phyloP scores from a whole-genome alignment of 2,888 invertebrate species.

The Acanthosepion pharaonis region DNA sequence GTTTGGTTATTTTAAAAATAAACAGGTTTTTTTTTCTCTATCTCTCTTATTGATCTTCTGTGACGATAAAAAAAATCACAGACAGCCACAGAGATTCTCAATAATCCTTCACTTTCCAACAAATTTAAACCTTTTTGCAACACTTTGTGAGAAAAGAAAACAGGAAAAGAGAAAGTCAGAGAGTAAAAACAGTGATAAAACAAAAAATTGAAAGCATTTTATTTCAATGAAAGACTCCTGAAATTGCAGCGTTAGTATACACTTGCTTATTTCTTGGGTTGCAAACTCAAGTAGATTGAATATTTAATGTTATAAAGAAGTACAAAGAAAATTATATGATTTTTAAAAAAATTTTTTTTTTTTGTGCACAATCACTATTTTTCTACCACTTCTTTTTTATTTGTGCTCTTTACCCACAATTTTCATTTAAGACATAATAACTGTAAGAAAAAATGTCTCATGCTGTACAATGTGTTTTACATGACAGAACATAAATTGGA shows the following conservation, averaged over 20 bases:
- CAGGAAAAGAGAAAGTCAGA: background rate
- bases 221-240: background rate
- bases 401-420: too few species aligned
- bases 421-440: too few species aligned
- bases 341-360: background rate
- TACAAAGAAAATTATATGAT: background rate
- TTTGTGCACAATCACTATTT: too few species aligned
- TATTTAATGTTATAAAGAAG: background rate
- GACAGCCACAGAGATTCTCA: background rate
- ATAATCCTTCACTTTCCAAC: background rate
- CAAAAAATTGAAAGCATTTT: background rate
- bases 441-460: too few species aligned
- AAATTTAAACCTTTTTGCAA: constrained; percentile 33
- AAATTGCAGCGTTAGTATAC: background rate
- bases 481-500: too few species aligned
- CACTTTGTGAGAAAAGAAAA: background rate
- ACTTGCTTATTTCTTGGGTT: background rate
- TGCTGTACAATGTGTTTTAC: too few species aligned
- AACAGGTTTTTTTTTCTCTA: background rate
- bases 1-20: background rate
- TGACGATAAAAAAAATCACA: background rate
- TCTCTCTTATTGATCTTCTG: background rate
- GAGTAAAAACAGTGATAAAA: background rate
- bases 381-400: too few species aligned
- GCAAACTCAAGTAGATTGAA: background rate